Percentiles rank a stretch among this genome's conserved stretches.
Conservation (phyloP, 2,113 vertebrate genomes). For the Cichladusa arquata region DNA sequence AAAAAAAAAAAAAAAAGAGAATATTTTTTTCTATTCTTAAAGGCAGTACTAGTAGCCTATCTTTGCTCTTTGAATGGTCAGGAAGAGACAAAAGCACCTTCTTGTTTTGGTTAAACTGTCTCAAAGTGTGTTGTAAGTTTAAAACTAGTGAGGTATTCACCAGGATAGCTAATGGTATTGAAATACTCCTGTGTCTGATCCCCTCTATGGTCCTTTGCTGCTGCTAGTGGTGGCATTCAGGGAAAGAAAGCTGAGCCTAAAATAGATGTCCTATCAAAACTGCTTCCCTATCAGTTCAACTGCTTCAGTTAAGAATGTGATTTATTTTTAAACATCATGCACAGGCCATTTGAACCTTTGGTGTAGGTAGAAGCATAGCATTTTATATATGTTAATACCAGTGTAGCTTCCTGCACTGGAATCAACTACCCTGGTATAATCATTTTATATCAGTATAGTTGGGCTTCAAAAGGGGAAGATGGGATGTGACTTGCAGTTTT, state of each 20-base stretch:
- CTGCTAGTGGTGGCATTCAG: not conserved
- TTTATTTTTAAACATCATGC: slow-evolving; percentile 19
- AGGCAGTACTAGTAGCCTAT: not conserved
- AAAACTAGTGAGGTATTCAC: not conserved
- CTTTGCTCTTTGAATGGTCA: not conserved
- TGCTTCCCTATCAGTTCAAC: not conserved
- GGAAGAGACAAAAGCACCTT: not conserved
- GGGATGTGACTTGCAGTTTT: not conserved
- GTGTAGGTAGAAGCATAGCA: not conserved
- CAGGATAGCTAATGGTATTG: not conserved
- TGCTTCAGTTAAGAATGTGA: not conserved
- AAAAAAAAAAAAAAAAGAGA: not conserved
- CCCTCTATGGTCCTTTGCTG: not conserved
- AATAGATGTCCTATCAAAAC: slow-evolving; percentile 4
- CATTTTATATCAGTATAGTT: not conserved
- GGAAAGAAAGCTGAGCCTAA: not conserved
- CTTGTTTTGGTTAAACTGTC: not conserved
- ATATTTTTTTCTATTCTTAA: not conserved
- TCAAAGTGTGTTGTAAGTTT: not conserved
- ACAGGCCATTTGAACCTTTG: not conserved
- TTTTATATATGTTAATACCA: not conserved
- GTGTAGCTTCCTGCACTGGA: not conserved
- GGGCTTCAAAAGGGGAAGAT: not conserved
- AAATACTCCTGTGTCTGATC: not conserved
- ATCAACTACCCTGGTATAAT: not conserved